Evolutionary conservation across 2,888 invertebrate genomes (phyloP), one percentile per base, ranked within the genome.

Genomic region (Noctuana brunneofusca): DNA sequence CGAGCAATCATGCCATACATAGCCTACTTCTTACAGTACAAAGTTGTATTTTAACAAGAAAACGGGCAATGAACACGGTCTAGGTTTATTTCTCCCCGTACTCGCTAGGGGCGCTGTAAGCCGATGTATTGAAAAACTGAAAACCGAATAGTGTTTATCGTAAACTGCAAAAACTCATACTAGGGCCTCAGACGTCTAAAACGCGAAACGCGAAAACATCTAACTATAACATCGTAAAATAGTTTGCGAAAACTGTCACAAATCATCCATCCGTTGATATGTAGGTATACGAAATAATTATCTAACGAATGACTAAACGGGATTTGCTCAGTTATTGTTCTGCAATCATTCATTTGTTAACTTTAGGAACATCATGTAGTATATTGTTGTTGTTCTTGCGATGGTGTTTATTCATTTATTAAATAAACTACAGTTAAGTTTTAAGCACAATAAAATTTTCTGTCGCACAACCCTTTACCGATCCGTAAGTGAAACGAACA

Each of bases 271-370:
- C 55, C 62, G 52, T 80, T 87, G 88, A 88, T 88, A 88, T 88
- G 88, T 88, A 32, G 9, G 9, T 32, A 82, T 81, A 81, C 74
- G 78, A 82, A 82, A 83, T 74, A 81, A 81, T 79, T 24, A 63
- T 64, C 60, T 57, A 63, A 62, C 50, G 62, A 63, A 68, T 67
- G 57, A 64, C 66, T 66, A 69, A 66, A 64, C 63, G 64, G 68
- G 66, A 71, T 79, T 86, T 86, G 85, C 83, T 85, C 85, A 70
- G 80, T 69, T 55, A 78, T 87, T 86, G 86, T 84, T 86, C 85
- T 75, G 75, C 69, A 65, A 68, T 65, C 67, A 66, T 64, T 65
- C 63, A 63, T 32, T 43, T 41, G 22, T 41, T 35, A 55, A 3
- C 50, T 49, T 57, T 62, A 62, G 62, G 62, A 62, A 62, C 62